Evolutionary conservation across 2,797 vertebrate species (phyloP), one percentile per base, ranked within the genome.

Genomic region (Melanotaenia parkinsoni): DNA sequence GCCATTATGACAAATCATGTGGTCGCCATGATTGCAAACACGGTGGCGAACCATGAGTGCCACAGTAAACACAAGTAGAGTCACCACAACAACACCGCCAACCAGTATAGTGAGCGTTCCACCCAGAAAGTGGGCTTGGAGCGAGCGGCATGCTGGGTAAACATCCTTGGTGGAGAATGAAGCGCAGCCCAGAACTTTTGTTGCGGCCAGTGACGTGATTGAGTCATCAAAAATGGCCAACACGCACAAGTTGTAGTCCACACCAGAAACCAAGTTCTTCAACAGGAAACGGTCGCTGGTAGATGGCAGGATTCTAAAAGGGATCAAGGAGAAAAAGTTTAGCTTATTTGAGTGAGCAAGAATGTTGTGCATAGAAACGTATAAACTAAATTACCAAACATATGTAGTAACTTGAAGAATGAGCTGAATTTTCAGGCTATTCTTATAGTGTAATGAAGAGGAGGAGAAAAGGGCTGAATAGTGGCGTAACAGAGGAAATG

Each of bases 21-120:
- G 94, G 74, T 95, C 89, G 0, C 88, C 72, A 4, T 92, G 90
- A 37, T 91, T 92, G 3, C 96, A 96, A 63, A 96, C 95, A 5
- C 96, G 95, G 84, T 96, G 96, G 77, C 95, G 95, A 74, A 98
- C 96, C 96, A 98, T 96, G 90, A 97, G 95, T 45, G 94, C 95
- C 74, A 98, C 96, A 0, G 96, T 97, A 88, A 97, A 98, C 81
- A 98, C 96, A 67, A 98, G 94, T 64, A 98, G 82, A 43, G 96
- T 96, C 43, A 96, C 97, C 20, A 98, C 97, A 1, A 97, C 95
- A 38, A 97, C 93, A 0, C 97, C 97, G 0, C 97, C 97, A 2
- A 97, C 96, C 13, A 96, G 91, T 77, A 98, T 96, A 0, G 96
- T 97, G 87, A 98, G 93, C 0, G 97, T 98, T 54, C 97, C 97